A percentile compares a stretch with the other conserved stretches of the same genome.
phyloP scores from a whole-genome alignment of 2,113 vertebrate genomes.

The Channa argus region DNA sequence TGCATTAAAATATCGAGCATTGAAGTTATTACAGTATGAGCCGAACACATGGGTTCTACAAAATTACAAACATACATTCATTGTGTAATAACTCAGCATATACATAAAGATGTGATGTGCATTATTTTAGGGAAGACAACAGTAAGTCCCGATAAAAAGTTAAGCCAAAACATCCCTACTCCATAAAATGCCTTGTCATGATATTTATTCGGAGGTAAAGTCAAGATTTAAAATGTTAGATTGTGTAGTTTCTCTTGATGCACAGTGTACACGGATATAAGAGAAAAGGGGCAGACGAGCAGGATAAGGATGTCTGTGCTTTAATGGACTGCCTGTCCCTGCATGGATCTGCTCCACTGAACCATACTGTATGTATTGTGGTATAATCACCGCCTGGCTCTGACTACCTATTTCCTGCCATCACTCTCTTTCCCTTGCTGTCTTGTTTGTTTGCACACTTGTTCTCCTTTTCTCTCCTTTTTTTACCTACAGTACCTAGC shows the following conservation, averaged over 20 bases:
- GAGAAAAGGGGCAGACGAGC: conserved; percentile 55
- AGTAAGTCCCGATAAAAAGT: neutral
- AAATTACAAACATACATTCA: neutral
- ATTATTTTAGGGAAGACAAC: neutral
- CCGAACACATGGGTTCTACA: too few relatives aligned
- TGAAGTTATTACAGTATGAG: neutral
- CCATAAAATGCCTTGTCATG: conserved; percentile 44
- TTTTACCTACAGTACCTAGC: conserved; percentile 48
- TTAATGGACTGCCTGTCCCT: conserved; percentile 76
- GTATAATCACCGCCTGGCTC: conserved; percentile 73
- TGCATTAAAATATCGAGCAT: neutral
- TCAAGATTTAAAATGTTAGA: conserved; percentile 34
- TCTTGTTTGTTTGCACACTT: conserved; percentile 70
- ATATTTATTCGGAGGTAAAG: conserved; percentile 34
- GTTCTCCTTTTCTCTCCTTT: conserved; percentile 56
- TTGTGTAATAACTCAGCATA: too few relatives aligned
- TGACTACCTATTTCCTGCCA: conserved; percentile 48
- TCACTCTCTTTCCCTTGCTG: conserved; percentile 68
- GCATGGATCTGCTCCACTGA: conserved; percentile 79
- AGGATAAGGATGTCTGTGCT: conserved; percentile 64
- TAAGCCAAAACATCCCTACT: neutral
- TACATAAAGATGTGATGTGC: too few relatives aligned
- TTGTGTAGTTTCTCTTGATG: conserved; percentile 35
- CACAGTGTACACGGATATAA: conserved; percentile 50
- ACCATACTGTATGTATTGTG: conserved; percentile 73